Base-by-base conservation (phyloP, 1,140 invertebrate species). In the Oscheius sp. region DNA sequence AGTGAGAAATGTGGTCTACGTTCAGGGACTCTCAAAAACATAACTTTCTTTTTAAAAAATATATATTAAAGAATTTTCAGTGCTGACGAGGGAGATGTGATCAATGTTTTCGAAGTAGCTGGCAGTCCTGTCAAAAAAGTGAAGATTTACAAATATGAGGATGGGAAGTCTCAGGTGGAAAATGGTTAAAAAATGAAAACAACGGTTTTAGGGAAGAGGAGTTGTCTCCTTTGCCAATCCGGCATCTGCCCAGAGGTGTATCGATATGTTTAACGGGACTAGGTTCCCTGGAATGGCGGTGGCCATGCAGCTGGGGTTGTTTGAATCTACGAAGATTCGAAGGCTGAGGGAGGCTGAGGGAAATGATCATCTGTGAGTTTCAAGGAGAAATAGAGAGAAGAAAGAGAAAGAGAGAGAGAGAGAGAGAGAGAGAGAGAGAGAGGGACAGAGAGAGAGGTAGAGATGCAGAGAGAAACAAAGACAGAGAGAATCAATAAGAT, bases 1-100 rank as follows among this genome's bases (percentile, higher is more conserved):
- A 20, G 49, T 55, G 4, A 55, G 49, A 26, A 55, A 55, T 55
- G 49, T 55, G 7, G 49, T 55, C 49, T 55, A 55, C 49, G 28
- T 55, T 23, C 49, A 55, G 49, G 49, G 49, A 7, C 7, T 55
- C 7, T 20, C 7, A 15, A 55, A 55, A 26, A 55, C 7, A 26
- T 55, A 23, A 23, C 49, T 55, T 7, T 55, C 7, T 55, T 20
- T 42, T n/a, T 10, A n/a, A 10, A 10, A 10, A 42, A n/a, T 10
- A n/a, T 42, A 10, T n/a, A 42, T n/a, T 42, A n/a, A n/a, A 13
- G 4, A 55, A 7, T 55, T 55, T 55, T 26, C 7, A 55, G 49
- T 15, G 7, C 7, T 23, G 23, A 55, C 49, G 28, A 55, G 23
- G 49, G 28, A 20, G 7, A 13, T 7, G 15, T 55, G 7, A 23